Base-by-base conservation (phyloP, 2,888 invertebrate genomes). In the Nephrotoma flavescens region DNA sequence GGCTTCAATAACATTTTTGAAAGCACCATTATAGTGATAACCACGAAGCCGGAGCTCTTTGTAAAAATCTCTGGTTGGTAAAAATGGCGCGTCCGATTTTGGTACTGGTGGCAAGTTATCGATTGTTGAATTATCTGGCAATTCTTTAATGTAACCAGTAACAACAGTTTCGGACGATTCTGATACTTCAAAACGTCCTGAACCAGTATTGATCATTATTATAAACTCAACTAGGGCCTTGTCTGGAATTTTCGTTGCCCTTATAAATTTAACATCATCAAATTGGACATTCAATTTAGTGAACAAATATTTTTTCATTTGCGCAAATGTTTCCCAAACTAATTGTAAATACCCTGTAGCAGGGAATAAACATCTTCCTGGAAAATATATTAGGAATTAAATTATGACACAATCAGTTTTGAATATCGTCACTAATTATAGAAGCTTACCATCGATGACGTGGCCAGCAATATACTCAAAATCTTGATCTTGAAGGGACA, bases 281-380 rank as follows among this genome's bases (percentile, higher is more conserved):
- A 98, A 97, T 5, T 96, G 85, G 0, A 85, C 42, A 42, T 85
- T 42, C 6, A 85, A 4, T 19, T 42, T 7, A 5, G 15, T 42
- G 19, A 85, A 42, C 6, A 31, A 5, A 44, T n/a, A 3, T 86
- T n/a, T 41, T 90, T 93, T 92, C 93, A 95, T 94, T 90, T 95
- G 92, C 3, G 95, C 95, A n/a, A 96, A 91, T 0, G 95, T 95
- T 89, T 96, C 95, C 96, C 96, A 96, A 0, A 95, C 95, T n/a
- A 95, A 92, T 52, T 93, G 92, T 89, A 98, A 91, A 90, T 97
- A 97, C 15, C 95, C 96, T 0, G 97, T 97, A 0, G 97, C 97
- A 0, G 98, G 98, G 89, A 96, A 85, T 85, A 85, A 44, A 19
- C 19, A 12, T 85, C 85, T 3, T 31, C 83, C 83, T 83, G 9